These are phyloP conservation scores for Chionodraco myersi DNA, from an alignment of 2,113 vertebrate genomes.

Conservation along the genomic window DNA sequence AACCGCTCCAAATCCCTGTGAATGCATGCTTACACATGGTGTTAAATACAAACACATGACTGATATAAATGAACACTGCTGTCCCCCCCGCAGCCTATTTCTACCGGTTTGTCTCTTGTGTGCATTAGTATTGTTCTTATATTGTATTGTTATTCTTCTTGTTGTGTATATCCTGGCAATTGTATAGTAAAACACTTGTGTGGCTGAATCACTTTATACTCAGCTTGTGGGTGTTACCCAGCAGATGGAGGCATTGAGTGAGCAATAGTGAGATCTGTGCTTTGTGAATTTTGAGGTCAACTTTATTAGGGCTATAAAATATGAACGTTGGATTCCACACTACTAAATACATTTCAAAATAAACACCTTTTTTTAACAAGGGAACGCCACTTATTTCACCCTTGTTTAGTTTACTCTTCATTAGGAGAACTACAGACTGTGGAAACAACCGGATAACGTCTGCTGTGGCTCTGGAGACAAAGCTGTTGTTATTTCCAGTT, in stretches of 20 bases:
- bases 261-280: background rate
- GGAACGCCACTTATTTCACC: background rate
- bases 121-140: no score
- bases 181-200: no score
- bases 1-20: no score
- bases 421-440: background rate
- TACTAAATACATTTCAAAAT: background rate
- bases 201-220: background rate
- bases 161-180: no score
- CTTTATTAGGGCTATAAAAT: background rate
- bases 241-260: slow-evolving; percentile 62
- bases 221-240: slow-evolving; percentile 21
- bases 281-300: background rate
- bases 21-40: no score
- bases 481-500: background rate
- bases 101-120: no score
- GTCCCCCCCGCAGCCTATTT: no score
- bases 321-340: background rate
- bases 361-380: background rate
- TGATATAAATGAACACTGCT: no score
- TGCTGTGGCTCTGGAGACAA: background rate
- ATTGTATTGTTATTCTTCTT: no score
- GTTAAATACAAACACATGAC: no score
- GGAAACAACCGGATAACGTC: background rate
- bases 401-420: background rate